Evolutionary conservation across 2,888 invertebrate species (phyloP), one percentile per base, ranked within the genome.

Genomic region (Abrostola tripartita): DNA sequence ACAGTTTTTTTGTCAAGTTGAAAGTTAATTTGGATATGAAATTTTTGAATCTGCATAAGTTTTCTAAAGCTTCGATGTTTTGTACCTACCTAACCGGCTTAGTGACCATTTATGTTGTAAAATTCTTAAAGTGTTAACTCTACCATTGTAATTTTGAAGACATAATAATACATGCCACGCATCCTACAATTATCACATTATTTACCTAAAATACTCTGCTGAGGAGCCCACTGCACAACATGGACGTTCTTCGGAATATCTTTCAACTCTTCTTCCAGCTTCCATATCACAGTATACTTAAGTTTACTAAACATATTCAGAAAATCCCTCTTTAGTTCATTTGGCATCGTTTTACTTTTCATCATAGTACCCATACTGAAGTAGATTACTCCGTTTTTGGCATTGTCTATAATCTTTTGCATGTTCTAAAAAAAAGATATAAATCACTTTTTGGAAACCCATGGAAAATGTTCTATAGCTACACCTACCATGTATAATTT

Each of bases 251-350:
- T 78, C 0, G 92, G 90, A 37, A 85, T 37, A 38, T 83, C 78
- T 5, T 79, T 67, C 6, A 90, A 52, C 0, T 78, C 75, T 49
- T 88, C 88, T 73, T 92, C 91, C 68, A 89, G 88, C 73, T 94
- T 95, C 94, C 93, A 94, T 44, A 95, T 72, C 0, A 95, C 91
- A 0, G 88, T 90, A 69, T 95, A 92, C 47, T 91, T 90, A 24
- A 95, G 69, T 51, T 72, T 77, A 0, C 88, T 83, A 52, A 95
- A 92, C 24, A 88, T 82, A 14, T 86, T 76, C 1, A 94, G 47
- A 1, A 95, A 79, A 0, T 74, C 76, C 44, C 74, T 79, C 51
- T 87, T 88, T 2, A 88, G 61, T 42, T 84, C 72, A 2, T 83
- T 81, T 0, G 93, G 88, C 69, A 94, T 75, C 0, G 86, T 81